Percentiles rank a stretch among this genome's conserved stretches.
Evolutionary conservation across 30 jellyfish, hydroid and myxozoan genomes (phyloP).

Genomic region (Cassiopea xamachana): DNA sequence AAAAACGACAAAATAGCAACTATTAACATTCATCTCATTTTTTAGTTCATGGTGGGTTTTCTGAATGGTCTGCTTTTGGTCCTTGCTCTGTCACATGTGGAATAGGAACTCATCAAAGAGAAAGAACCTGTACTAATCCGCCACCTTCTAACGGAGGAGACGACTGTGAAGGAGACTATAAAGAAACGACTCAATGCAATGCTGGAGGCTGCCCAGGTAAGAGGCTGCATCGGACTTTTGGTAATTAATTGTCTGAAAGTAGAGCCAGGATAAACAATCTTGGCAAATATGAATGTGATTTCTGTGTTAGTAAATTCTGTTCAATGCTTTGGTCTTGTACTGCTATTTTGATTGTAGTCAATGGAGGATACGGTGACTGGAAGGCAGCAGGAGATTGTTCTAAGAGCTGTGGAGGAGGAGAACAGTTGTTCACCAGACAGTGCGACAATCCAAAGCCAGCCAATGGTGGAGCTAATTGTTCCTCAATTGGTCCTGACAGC

Average conservation of each 20-base stretch:
- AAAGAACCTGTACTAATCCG: slow-evolving; percentile 75
- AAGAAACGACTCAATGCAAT: slow-evolving; percentile 34
- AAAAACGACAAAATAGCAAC: background rate
- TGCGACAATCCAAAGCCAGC: slow-evolving; percentile 89
- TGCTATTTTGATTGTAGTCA: slow-evolving; percentile 38
- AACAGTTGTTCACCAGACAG: slow-evolving; percentile 47
- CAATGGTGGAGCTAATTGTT: slow-evolving; percentile 73
- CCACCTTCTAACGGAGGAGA: slow-evolving; percentile 75
- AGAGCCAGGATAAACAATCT: background rate
- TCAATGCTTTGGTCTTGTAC: background rate
- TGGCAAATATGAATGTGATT: no score
- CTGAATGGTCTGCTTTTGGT: slow-evolving; percentile 64
- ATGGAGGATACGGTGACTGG: slow-evolving; percentile 86
- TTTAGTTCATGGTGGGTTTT: slow-evolving; percentile 76
- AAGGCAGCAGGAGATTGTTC: slow-evolving; percentile 69
- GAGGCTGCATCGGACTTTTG: background rate
- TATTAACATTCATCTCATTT: background rate
- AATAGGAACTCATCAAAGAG: slow-evolving; percentile 49
- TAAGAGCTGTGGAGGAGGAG: slow-evolving; percentile 85
- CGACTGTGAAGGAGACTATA: slow-evolving; percentile 69
- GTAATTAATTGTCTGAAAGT: background rate
- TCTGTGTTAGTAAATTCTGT: no score
- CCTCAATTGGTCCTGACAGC: slow-evolving; percentile 59
- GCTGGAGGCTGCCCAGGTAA: slow-evolving; percentile 76
- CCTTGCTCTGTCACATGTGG: slow-evolving; percentile 76